A percentile compares a stretch with the other conserved stretches of the same genome.
Conservation (phyloP, 2,113 vertebrate genomes). For the Anser cygnoides region DNA sequence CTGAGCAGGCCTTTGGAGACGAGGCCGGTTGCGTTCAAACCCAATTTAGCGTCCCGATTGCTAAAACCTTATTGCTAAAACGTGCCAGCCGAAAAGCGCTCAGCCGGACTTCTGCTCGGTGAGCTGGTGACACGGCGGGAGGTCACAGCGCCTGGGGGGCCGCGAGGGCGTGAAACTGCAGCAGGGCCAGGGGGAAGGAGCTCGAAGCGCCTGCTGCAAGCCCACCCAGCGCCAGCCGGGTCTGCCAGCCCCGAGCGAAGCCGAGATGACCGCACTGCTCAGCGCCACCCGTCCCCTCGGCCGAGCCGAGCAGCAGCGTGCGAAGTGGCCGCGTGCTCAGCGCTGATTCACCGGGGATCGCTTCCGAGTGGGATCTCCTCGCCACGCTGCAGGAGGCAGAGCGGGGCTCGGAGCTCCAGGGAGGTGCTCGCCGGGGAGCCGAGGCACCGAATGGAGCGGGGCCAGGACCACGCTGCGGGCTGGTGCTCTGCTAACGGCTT, state of each 20-base stretch:
- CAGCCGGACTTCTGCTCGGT: background rate
- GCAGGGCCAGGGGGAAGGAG: background rate
- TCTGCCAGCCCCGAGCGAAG: background rate
- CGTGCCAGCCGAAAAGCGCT: background rate
- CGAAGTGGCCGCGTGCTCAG: background rate
- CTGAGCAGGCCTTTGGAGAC: background rate
- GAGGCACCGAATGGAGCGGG: background rate
- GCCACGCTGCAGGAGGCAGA: background rate
- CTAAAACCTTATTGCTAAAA: background rate
- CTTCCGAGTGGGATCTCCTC: accelerated
- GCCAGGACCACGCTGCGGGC: accelerated
- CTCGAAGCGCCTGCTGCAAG: background rate
- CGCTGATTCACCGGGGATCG: background rate
- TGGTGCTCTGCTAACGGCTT: background rate
- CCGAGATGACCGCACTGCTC: background rate
- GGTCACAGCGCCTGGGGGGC: background rate
- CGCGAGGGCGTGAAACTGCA: background rate
- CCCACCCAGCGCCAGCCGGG: accelerated
- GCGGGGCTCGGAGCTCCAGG: background rate
- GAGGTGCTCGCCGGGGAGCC: background rate
- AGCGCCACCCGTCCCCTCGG: accelerated
- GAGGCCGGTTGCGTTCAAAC: background rate
- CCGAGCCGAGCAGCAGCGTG: background rate
- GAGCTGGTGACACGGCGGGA: background rate
- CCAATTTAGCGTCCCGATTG: background rate